Conservation (phyloP, 2,113 vertebrate genomes). For the Urocitellus parryii region DNA sequence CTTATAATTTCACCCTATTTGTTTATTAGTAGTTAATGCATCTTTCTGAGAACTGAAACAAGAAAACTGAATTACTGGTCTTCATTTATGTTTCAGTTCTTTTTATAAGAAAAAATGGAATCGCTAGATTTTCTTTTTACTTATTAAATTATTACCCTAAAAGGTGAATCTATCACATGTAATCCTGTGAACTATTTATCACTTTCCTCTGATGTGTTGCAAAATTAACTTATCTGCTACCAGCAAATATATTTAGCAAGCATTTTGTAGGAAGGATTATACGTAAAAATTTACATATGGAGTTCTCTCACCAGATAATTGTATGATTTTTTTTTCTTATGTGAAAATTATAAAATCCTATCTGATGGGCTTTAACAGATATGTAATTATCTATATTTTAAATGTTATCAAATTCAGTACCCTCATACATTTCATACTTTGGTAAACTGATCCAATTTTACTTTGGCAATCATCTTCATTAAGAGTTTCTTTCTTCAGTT, state of each 20-base stretch:
- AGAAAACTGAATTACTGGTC: neutral
- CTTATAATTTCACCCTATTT: neutral
- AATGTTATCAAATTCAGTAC: neutral
- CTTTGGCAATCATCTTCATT: neutral
- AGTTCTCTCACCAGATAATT: neutral
- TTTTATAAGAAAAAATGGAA: neutral
- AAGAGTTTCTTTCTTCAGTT: constrained; percentile 26
- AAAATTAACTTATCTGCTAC: neutral
- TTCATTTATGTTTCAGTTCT: neutral
- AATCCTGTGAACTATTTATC: neutral
- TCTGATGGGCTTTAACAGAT: neutral
- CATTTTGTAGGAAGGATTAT: neutral
- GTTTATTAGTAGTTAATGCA: neutral
- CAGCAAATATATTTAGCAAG: neutral
- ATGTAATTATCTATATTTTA: neutral
- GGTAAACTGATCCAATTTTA: neutral
- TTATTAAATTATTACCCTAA: neutral
- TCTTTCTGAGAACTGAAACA: neutral
- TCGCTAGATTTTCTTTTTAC: neutral
- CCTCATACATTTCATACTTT: neutral
- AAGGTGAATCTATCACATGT: neutral
- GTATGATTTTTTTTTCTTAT: neutral
- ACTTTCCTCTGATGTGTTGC: neutral
- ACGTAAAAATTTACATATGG: neutral
- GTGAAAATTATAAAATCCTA: neutral